Evolutionary conservation across 2,797 vertebrate genomes (phyloP).

Genomic region (Tarsius wallacei): DNA sequence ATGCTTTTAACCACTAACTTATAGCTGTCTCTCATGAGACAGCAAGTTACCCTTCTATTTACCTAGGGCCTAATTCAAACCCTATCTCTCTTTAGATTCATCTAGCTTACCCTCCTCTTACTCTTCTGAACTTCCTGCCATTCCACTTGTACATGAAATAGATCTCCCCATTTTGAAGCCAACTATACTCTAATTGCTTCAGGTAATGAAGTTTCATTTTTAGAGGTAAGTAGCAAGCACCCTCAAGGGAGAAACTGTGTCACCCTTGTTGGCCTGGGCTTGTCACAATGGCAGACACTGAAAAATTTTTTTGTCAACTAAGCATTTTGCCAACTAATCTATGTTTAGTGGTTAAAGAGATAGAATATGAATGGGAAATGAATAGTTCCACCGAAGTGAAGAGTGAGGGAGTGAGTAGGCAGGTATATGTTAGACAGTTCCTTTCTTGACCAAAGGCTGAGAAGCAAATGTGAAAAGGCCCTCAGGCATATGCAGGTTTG

Average conservation of each 20-base stretch:
- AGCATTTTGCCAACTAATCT: constrained; percentile 56
- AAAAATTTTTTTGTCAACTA: constrained; percentile 31
- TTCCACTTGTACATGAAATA: neutral
- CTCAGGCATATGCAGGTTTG: constrained; percentile 82
- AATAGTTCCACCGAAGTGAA: neutral
- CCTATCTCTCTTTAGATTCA: neutral
- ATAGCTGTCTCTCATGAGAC: neutral
- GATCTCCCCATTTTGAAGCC: neutral
- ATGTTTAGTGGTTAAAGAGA: constrained; percentile 41
- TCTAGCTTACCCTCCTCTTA: neutral
- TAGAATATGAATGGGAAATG: neutral
- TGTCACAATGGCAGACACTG: neutral
- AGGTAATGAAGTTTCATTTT: constrained; percentile 25
- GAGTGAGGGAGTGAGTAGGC: neutral
- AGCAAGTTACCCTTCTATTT: neutral
- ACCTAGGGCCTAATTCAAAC: neutral
- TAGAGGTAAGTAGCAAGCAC: constrained; percentile 21
- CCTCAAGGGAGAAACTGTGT: constrained; percentile 28
- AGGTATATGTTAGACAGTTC: constrained; percentile 25
- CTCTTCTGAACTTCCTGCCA: constrained; percentile 23
- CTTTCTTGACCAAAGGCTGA: constrained; percentile 60
- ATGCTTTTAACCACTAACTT: neutral
- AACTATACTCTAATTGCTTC: constrained; percentile 12
- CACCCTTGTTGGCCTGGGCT: neutral
- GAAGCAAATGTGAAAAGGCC: constrained; percentile 50